A percentile compares a stretch with the other conserved stretches of the same genome.
These are phyloP conservation scores for Hippoglossus hippoglossus DNA, from an alignment of 2,797 vertebrate genomes.

Conservation along the genomic window DNA sequence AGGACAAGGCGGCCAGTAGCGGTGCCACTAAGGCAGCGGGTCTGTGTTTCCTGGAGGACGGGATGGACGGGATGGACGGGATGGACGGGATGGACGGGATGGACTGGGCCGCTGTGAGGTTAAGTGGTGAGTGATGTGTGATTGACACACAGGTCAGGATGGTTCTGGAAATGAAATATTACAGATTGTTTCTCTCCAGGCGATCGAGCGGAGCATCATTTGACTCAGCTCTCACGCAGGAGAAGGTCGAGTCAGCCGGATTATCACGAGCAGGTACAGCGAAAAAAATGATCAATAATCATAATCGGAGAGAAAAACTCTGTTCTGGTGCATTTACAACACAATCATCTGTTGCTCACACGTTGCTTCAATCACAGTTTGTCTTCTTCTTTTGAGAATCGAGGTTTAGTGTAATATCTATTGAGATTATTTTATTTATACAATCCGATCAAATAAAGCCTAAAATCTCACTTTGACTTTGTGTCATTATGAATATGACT, in stretches of 20 bases:
- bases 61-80: constrained; percentile 61
- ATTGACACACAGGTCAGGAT: constrained; percentile 60
- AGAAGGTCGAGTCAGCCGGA: constrained; percentile 63
- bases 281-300: background rate
- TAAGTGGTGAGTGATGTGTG: constrained; percentile 55
- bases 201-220: constrained; percentile 27
- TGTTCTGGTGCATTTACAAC: too few relatives aligned
- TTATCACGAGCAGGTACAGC: constrained; percentile 67
- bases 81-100: constrained; percentile 50
- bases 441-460: too few relatives aligned
- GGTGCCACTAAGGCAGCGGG: constrained; percentile 42
- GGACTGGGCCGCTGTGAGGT: constrained; percentile 73
- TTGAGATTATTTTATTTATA: too few relatives aligned
- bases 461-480: too few relatives aligned
- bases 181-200: constrained; percentile 26
- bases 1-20: constrained; percentile 25
- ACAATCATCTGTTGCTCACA: too few relatives aligned
- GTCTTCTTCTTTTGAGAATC: too few relatives aligned
- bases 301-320: too few relatives aligned
- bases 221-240: constrained; percentile 25
- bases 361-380: too few relatives aligned
- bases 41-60: constrained; percentile 79
- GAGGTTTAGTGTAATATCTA: too few relatives aligned
- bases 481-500: too few relatives aligned
- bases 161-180: constrained; percentile 73